Conservation (phyloP, 2,797 vertebrate genomes). For the Netta rufina region DNA sequence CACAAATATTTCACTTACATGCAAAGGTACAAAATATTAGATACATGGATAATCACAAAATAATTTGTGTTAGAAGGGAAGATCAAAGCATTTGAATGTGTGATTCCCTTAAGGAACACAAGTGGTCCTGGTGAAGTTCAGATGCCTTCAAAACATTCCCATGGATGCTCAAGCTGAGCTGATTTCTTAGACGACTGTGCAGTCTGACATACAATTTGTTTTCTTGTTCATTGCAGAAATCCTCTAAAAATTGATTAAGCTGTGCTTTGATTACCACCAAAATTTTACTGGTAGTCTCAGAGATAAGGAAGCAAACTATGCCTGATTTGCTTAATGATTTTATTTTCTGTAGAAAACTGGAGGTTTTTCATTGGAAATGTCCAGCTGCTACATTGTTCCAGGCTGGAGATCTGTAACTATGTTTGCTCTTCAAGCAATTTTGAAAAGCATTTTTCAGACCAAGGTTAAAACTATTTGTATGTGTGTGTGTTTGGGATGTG, state of each 20-base stretch:
- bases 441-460: neutral
- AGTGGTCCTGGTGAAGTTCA: neutral
- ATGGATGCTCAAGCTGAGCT: neutral
- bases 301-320: slow-evolving; percentile 52
- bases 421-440: neutral
- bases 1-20: too few relatives aligned
- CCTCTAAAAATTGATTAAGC: slow-evolving; percentile 20
- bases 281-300: slow-evolving; percentile 45
- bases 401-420: slow-evolving; percentile 51
- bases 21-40: neutral
- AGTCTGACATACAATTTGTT: slow-evolving; percentile 29
- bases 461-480: neutral
- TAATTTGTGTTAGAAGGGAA: neutral
- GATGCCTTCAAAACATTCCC: neutral
- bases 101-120: neutral
- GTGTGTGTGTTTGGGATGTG: neutral
- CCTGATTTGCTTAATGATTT: slow-evolving; percentile 28
- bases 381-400: slow-evolving; percentile 40
- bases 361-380: slow-evolving; percentile 57
- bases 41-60: neutral
- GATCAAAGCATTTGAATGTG: rapidly evolving
- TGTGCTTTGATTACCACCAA: slow-evolving; percentile 26
- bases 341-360: slow-evolving; percentile 61
- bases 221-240: slow-evolving; percentile 10
- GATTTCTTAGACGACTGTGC: neutral